These are phyloP conservation scores for Argyresthia albistria DNA, from an alignment of 2,888 invertebrate genomes.

Conservation along the genomic window DNA sequence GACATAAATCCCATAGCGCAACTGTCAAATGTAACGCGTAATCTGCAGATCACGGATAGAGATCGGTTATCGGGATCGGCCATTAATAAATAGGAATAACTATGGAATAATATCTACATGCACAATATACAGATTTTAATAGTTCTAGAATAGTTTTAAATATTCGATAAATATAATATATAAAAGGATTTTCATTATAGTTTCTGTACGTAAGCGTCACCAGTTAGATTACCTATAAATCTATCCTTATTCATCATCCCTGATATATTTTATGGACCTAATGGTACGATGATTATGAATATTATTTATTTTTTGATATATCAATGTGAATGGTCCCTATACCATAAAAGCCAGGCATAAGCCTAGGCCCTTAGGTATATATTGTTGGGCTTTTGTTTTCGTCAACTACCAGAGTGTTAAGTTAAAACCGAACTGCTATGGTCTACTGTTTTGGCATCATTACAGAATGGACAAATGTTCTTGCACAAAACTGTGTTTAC, in stretches of 20 bases:
- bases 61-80: too few relatives aligned
- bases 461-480: too few relatives aligned
- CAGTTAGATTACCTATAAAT: constrained; percentile 36
- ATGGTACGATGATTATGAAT: constrained; percentile 53
- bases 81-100: constrained; percentile 1
- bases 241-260: constrained; percentile 37
- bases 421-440: background rate
- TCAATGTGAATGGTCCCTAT: constrained; percentile 64
- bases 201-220: constrained; percentile 66
- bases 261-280: constrained; percentile 46
- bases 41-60: too few relatives aligned
- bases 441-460: too few relatives aligned
- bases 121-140: constrained; percentile 54
- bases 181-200: constrained; percentile 56
- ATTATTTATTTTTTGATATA: constrained; percentile 41
- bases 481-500: too few relatives aligned
- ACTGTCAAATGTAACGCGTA: too few relatives aligned
- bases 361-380: constrained; percentile 41
- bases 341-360: constrained; percentile 52
- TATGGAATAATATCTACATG: constrained; percentile 32
- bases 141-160: constrained; percentile 18
- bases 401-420: background rate
- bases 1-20: too few relatives aligned
- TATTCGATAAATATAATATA: constrained; percentile 58
- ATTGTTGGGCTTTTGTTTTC: background rate